phyloP scores from a whole-genome alignment of 1,140 invertebrate genomes.

The Tigriopus japonicus region DNA sequence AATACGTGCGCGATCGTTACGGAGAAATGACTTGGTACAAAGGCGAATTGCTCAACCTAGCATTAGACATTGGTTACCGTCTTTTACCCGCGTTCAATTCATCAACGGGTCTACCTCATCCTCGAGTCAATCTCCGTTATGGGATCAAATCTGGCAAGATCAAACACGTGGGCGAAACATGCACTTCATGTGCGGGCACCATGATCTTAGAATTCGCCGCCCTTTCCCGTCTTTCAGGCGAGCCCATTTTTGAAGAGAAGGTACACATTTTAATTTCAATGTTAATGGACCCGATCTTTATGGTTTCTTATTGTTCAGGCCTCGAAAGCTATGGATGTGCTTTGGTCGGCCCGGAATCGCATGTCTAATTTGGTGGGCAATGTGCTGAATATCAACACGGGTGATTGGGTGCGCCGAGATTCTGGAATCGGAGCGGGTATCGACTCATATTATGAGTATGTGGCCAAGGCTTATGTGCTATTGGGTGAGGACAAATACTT shows the following conservation, averaged over 20 bases:
- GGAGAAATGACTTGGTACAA: conserved; percentile 72
- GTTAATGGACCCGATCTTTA: not conserved
- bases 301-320: conserved; percentile 38
- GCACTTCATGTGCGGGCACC: conserved; percentile 94
- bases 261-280: not conserved
- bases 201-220: conserved; percentile 95
- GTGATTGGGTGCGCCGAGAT: conserved; percentile 88
- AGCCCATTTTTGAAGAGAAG: conserved; percentile 62
- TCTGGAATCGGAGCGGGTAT: conserved; percentile 96
- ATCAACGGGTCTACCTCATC: conserved; percentile 88
- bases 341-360: conserved; percentile 84
- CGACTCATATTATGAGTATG: conserved; percentile 97
- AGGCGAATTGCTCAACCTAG: conserved; percentile 69
- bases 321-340: conserved; percentile 82
- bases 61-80: conserved; percentile 74
- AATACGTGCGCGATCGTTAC: conserved; percentile 52
- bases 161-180: conserved; percentile 37
- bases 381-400: conserved; percentile 85
- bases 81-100: conserved; percentile 93
- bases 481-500: conserved; percentile 63
- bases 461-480: conserved; percentile 65
- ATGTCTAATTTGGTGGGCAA: conserved; percentile 82
- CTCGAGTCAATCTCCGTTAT: conserved; percentile 42
- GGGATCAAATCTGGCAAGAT: conserved; percentile 1
- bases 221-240: conserved; percentile 73